These are phyloP conservation scores for Glyphotaelius pellucidus DNA, from an alignment of 2,888 invertebrate genomes.

Conservation along the genomic window DNA sequence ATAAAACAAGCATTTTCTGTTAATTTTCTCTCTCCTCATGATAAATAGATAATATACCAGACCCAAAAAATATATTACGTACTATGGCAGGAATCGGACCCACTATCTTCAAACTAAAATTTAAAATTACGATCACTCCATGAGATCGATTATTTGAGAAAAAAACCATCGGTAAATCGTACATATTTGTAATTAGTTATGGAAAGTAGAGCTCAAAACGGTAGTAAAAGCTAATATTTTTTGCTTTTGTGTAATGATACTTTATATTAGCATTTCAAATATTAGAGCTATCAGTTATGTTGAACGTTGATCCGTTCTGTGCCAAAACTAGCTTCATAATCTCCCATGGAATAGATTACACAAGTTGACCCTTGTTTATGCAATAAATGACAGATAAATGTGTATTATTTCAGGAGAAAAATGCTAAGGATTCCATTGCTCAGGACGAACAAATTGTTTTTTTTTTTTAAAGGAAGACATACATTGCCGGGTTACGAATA, in stretches of 20 bases:
- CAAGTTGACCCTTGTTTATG: neutral
- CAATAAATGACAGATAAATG: neutral
- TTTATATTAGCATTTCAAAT: neutral
- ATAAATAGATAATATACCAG: too few relatives aligned
- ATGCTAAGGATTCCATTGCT: too few relatives aligned
- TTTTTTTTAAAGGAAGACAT: too few relatives aligned
- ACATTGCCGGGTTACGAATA: too few relatives aligned
- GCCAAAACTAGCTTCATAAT: neutral
- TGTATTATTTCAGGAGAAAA: too few relatives aligned
- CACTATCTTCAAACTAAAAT: neutral
- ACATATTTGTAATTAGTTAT: neutral
- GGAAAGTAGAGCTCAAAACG: neutral
- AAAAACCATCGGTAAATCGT: neutral
- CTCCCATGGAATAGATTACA: neutral
- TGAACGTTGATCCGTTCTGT: neutral
- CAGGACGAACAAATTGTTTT: too few relatives aligned
- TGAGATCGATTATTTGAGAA: neutral
- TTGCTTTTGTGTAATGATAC: neutral
- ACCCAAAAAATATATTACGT: neutral
- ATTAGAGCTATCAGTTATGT: neutral
- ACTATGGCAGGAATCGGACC: neutral
- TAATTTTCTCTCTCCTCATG: too few relatives aligned
- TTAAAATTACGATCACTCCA: neutral
- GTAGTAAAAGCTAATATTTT: neutral
- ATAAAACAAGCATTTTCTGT: too few relatives aligned